Evolutionary conservation across 2,888 invertebrate genomes (phyloP).

Genomic region (Cerastis rubricosa): DNA sequence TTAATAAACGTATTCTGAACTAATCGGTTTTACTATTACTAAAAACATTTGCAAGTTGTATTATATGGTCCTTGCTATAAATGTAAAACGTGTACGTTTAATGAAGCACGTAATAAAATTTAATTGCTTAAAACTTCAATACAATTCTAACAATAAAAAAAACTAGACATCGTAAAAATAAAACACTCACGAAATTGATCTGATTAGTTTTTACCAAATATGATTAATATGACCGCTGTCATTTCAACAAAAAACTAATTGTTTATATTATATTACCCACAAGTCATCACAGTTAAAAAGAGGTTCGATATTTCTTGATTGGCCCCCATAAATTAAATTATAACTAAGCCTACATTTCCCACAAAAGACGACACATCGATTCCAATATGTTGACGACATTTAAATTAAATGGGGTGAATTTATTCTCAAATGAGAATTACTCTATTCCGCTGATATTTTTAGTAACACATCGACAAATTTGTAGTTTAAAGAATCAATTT

Average conservation of each 20-base stretch:
- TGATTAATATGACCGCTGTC: conserved; percentile 28
- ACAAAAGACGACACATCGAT: background rate
- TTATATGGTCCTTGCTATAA: background rate
- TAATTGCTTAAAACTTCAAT: conserved; percentile 20
- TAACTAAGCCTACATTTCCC: conserved; percentile 16
- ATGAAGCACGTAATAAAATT: conserved; percentile 38
- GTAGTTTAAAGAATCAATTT: conserved; percentile 39
- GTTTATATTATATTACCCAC: conserved; percentile 2
- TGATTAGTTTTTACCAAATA: conserved; percentile 29
- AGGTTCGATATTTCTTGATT: conserved; percentile 19
- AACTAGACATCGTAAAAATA: conserved; percentile 26
- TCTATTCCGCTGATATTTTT: background rate
- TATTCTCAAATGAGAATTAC: background rate
- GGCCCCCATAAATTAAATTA: conserved; percentile 12
- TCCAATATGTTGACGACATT: background rate
- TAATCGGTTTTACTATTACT: background rate
- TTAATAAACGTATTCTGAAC: background rate
- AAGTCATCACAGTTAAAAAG: conserved; percentile 26
- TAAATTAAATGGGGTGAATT: conserved; percentile 6
- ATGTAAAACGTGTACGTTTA: conserved; percentile 19
- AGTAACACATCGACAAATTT: conserved; percentile 54
- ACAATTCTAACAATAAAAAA: conserved; percentile 13
- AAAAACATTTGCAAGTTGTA: background rate
- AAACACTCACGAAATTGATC: conserved; percentile 30
- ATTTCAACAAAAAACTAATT: conserved; percentile 19